Conservation (phyloP, 1,140 invertebrate species). For the Anastrepha ludens region DNA sequence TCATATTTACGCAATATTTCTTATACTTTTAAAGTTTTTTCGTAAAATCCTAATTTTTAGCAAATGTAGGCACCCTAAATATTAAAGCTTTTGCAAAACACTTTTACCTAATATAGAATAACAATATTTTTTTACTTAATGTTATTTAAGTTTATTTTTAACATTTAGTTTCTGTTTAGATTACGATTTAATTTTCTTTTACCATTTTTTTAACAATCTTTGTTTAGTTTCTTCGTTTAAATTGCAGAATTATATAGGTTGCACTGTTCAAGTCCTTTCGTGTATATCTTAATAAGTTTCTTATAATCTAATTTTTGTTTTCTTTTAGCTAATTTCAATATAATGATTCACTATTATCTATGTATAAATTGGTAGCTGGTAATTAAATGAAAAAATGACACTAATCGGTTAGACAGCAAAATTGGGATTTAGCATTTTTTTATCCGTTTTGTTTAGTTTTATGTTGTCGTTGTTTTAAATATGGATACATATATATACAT, state of each 20-base stretch:
- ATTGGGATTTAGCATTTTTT: background rate
- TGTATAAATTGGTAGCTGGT: constrained; percentile 1
- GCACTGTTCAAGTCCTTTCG: constrained; percentile 36
- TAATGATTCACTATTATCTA: constrained; percentile 26
- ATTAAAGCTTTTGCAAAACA: constrained; percentile 74
- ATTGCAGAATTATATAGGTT: constrained; percentile 42
- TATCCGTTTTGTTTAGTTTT: too few species aligned
- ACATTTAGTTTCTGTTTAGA: constrained; percentile 40
- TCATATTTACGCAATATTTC: constrained; percentile 34
- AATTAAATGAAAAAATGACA: constrained; percentile 37
- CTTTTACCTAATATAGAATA: constrained; percentile 72
- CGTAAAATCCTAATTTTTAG: constrained; percentile 62
- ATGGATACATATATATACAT: background rate
- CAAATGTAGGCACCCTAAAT: constrained; percentile 75
- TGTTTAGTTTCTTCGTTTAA: constrained; percentile 41
- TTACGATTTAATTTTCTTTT: constrained; percentile 53
- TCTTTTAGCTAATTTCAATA: background rate
- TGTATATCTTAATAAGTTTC: constrained; percentile 43
- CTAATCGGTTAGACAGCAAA: background rate
- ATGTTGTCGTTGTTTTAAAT: background rate
- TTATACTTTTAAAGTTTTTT: constrained; percentile 68
- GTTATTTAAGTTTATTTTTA: constrained; percentile 36
- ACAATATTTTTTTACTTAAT: constrained; percentile 62
- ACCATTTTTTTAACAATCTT: constrained; percentile 45
- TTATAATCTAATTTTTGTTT: constrained; percentile 13